Percentiles rank a stretch among this genome's conserved stretches.
These are phyloP conservation scores for Cryptomyrus ogoouensis DNA, from an alignment of 2,113 vertebrate species.

Conservation along the genomic window DNA sequence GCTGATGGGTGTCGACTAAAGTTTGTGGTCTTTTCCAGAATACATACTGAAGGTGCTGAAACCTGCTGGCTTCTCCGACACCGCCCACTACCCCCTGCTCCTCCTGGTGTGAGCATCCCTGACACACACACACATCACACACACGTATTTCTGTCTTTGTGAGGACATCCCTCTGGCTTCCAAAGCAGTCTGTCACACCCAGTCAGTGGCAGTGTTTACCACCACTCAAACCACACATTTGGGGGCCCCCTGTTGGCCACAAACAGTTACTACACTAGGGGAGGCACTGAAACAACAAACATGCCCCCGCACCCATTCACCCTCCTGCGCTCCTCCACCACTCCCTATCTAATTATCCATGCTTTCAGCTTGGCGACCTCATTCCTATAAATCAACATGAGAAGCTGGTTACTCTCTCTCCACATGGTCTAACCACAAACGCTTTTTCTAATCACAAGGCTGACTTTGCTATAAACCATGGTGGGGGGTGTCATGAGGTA, in stretches of 20 bases:
- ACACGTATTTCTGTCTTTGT: not conserved
- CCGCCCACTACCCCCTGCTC: constrained; percentile 78
- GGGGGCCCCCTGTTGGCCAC: not conserved
- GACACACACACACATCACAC: not conserved
- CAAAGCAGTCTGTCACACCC: not conserved
- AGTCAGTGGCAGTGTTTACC: not conserved
- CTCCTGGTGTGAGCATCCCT: constrained; percentile 81
- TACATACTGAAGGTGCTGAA: constrained; percentile 86
- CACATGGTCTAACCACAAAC: not conserved
- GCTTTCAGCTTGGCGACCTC: not conserved
- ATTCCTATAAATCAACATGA: not conserved
- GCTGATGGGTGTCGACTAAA: not conserved
- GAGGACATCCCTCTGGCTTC: not conserved
- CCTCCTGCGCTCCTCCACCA: not conserved
- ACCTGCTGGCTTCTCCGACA: constrained; percentile 77
- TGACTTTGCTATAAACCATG: not conserved
- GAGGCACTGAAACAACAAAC: not conserved
- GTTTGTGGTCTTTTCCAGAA: constrained; percentile 51
- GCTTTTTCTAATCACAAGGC: not conserved
- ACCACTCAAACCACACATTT: not conserved
- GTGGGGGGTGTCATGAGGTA: not conserved
- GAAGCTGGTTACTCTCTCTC: not conserved
- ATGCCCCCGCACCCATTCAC: not conserved
- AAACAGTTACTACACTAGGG: not conserved
- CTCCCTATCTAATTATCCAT: not conserved